A percentile compares a stretch with the other conserved stretches of the same genome.
Evolutionary conservation across 2,113 vertebrate species (phyloP).

Genomic region (Boleophthalmus pectinirostris): DNA sequence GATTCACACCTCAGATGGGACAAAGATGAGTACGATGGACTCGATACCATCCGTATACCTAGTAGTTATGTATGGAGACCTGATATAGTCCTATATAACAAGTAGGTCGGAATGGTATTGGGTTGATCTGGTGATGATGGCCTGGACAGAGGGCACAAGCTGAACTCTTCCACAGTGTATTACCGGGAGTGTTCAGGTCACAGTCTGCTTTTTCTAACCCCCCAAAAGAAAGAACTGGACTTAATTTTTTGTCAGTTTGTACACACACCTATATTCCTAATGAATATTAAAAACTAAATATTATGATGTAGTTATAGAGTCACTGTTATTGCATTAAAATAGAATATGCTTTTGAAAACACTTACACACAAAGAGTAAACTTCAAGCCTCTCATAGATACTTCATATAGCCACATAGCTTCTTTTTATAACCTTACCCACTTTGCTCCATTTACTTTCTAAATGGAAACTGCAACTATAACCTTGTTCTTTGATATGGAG

Average conservation of each 20-base stretch:
- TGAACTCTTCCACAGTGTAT: conserved; percentile 50
- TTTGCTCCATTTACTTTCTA: no score
- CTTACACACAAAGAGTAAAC: no score
- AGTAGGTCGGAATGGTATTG: conserved; percentile 79
- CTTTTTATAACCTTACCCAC: no score
- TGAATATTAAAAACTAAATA: no score
- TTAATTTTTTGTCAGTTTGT: neutral
- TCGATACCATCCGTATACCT: conserved; percentile 89
- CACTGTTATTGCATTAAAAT: no score
- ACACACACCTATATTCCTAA: no score
- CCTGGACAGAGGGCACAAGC: conserved; percentile 49
- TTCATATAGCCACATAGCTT: no score
- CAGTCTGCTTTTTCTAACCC: conserved; percentile 39
- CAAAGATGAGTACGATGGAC: conserved; percentile 84
- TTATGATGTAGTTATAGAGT: no score
- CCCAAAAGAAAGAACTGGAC: neutral
- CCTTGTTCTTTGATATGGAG: neutral
- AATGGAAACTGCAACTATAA: no score
- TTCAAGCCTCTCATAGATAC: no score
- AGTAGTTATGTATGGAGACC: conserved; percentile 91
- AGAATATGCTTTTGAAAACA: no score
- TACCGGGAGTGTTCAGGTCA: conserved; percentile 54
- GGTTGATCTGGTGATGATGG: conserved; percentile 37
- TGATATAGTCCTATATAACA: conserved; percentile 93
- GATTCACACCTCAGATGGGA: conserved; percentile 86